phyloP scores from a whole-genome alignment of 2,797 vertebrate genomes.

The Morus bassanus region DNA sequence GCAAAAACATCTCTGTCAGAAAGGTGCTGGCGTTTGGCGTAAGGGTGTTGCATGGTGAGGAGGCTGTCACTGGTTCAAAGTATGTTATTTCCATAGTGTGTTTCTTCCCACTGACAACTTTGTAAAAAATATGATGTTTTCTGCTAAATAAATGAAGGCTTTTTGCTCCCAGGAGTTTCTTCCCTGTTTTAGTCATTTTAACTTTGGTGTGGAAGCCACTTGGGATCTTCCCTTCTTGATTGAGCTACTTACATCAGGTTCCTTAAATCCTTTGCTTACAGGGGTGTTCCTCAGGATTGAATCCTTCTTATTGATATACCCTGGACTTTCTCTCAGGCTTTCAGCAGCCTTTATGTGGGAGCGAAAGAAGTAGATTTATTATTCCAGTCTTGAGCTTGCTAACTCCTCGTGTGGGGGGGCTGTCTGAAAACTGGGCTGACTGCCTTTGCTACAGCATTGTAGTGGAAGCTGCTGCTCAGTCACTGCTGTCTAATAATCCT shows the following conservation, averaged over 20 bases:
- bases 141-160: not conserved
- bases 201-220: not conserved
- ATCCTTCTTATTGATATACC: not conserved
- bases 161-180: not conserved
- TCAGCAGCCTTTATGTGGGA: conserved; percentile 8
- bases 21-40: not conserved
- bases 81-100: not conserved
- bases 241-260: not conserved
- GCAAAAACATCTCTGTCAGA: not conserved
- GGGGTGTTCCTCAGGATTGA: not conserved
- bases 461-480: not conserved
- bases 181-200: not conserved
- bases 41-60: fast-evolving
- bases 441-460: fast-evolving
- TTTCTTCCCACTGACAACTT: not conserved
- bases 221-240: not conserved
- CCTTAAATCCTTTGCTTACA: not conserved
- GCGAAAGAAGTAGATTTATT: not conserved
- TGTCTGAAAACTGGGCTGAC: not conserved
- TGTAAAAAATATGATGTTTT: not conserved
- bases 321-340: not conserved
- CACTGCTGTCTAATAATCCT: not conserved
- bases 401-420: not conserved
- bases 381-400: not conserved
- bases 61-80: not conserved